Percentiles rank a stretch among this genome's conserved stretches.
phyloP scores from a whole-genome alignment of 2,797 vertebrate genomes.

The Chelidonichthys spinosus region DNA sequence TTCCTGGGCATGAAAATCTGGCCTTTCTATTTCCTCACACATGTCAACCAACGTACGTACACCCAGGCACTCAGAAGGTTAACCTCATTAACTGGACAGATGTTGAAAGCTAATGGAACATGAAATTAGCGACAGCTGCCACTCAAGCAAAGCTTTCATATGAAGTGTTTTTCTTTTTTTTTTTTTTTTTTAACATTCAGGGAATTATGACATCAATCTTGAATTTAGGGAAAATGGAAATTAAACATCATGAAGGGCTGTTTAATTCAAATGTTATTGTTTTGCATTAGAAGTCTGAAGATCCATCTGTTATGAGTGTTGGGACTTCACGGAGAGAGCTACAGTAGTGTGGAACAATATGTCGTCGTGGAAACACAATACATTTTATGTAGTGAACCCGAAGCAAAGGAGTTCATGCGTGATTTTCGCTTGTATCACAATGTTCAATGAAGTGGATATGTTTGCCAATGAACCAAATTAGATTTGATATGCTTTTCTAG shows the following conservation, averaged over 20 bases:
- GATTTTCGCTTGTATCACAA: slow-evolving; percentile 14
- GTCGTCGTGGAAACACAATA: background rate
- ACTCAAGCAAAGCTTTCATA: background rate
- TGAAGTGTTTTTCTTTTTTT: background rate
- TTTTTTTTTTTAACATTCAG: background rate
- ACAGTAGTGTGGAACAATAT: background rate
- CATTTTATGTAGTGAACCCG: slow-evolving; percentile 1
- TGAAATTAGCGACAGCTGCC: slow-evolving; percentile 52
- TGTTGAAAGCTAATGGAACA: slow-evolving; percentile 54
- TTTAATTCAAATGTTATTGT: background rate
- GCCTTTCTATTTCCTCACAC: background rate
- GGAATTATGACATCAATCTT: background rate
- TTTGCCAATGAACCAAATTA: slow-evolving; percentile 3
- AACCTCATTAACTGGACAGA: slow-evolving; percentile 46
- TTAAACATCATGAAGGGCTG: background rate
- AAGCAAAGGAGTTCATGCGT: slow-evolving; percentile 6
- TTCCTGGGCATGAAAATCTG: slow-evolving; percentile 20
- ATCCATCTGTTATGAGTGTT: background rate
- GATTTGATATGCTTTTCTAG: background rate
- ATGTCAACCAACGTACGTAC: background rate
- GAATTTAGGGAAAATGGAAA: background rate
- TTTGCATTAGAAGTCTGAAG: background rate
- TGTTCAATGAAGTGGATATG: slow-evolving; percentile 5
- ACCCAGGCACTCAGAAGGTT: slow-evolving; percentile 12
- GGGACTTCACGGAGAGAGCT: background rate